A percentile compares a stretch with the other conserved stretches of the same genome.
Evolutionary conservation across 2,888 invertebrate genomes (phyloP).

Genomic region (Isoperla grammatica): DNA sequence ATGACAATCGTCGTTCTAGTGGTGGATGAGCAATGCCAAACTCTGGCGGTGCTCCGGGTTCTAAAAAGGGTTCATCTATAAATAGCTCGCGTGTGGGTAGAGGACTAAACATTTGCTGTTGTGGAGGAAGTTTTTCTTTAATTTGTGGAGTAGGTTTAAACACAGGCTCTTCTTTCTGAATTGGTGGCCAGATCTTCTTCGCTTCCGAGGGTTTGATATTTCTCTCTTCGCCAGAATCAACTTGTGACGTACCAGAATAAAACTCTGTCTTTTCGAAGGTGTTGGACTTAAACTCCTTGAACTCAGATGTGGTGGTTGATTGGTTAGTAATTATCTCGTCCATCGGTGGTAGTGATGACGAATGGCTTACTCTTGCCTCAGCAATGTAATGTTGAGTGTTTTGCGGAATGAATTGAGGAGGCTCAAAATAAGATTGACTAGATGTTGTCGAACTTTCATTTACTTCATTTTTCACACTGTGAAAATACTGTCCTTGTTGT

Average conservation of each 20-base stretch:
- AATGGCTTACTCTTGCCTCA: constrained; percentile 34
- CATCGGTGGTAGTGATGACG: constrained; percentile 21
- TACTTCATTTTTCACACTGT: neutral
- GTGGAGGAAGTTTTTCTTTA: constrained; percentile 37
- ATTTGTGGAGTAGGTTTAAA: constrained; percentile 49
- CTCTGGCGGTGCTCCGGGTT: constrained; percentile 63
- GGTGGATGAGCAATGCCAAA: constrained; percentile 56
- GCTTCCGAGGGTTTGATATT: constrained; percentile 46
- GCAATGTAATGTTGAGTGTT: constrained; percentile 42
- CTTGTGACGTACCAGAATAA: constrained; percentile 28
- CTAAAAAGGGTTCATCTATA: constrained; percentile 41
- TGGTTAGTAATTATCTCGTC: constrained; percentile 13
- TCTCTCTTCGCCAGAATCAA: constrained; percentile 41
- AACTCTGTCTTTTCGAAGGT: constrained; percentile 15
- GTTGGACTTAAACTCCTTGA: constrained; percentile 22
- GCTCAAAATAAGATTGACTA: neutral
- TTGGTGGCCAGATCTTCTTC: constrained; percentile 48
- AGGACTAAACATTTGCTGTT: constrained; percentile 13
- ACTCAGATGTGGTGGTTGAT: constrained; percentile 19
- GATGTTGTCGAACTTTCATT: neutral
- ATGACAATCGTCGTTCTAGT: constrained; percentile 47
- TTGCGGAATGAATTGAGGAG: neutral
- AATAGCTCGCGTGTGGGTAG: constrained; percentile 19
- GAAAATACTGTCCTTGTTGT: too few species aligned
- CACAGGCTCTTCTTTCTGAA: constrained; percentile 39